Evolutionary conservation across 92 coral and sea anemone genomes (phyloP), one percentile per base, ranked within the genome.

Genomic region (Epizoanthus rinbou): DNA sequence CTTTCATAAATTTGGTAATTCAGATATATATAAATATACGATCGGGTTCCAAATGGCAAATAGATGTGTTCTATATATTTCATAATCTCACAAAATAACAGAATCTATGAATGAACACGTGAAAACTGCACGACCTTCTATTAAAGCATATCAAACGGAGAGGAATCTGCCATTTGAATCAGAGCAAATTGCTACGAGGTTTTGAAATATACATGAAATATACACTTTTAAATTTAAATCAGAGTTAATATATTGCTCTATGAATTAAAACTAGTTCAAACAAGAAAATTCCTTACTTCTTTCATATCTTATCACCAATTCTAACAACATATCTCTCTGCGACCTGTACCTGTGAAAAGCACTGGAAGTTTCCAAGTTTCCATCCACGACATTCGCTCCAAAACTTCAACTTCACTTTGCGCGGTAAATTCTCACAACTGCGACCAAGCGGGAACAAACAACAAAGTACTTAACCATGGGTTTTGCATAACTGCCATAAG

Each of bases 361-460:
- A 15, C 70, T 24, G 39, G 47, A 14, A 4, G 18, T 67, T 67
- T 16, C 45, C 25, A 31, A 33, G 72, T 67, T 67, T 67, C 39
- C 50, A 33, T 13, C 0, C 72, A 66, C 28, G 76, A 28, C 76
- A 28, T 28, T 28, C 31, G 2, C 76, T 13, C 41, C 43, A 69
- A 33, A 23, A 52, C 78, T 47, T 22, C 59, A 60, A 16, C 65
- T 25, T n/a, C 43, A 62, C 21, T 37, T 3, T 3, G 52, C 15
- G 65, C 31, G 47, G 65, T 5, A 52, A 21, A 3, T 9, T 62
- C 52, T 11, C 16, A n/a, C 58, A 45, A 41, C 18, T 4, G 25
- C 47, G 24, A 78, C 54, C 62, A 70, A 41, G 8, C 71, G 41
- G 71, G 71, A 78, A 78, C 82, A 60, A 57, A 58, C 53, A 62